phyloP scores from a whole-genome alignment of 2,113 vertebrate genomes.

The Pangasianodon hypophthalmus region DNA sequence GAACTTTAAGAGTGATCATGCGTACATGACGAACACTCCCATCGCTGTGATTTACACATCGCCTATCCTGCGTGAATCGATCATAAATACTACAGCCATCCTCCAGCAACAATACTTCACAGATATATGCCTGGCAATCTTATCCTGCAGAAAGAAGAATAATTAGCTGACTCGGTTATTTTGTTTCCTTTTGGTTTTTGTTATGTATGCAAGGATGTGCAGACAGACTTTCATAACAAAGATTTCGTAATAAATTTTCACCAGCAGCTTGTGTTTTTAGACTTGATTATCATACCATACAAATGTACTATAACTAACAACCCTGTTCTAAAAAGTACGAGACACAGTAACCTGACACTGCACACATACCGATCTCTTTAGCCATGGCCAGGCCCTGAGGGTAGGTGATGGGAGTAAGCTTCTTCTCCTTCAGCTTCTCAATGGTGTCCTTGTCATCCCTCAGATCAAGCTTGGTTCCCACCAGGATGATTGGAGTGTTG shows the following conservation, averaged over 20 bases:
- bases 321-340: background rate
- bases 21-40: no score
- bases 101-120: background rate
- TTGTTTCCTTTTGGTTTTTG: background rate
- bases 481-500: slow-evolving; percentile 95
- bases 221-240: background rate
- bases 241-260: background rate
- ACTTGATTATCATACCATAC: no score
- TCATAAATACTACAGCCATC: background rate
- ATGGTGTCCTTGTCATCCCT: slow-evolving; percentile 97
- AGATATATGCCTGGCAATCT: background rate
- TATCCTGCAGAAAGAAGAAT: background rate
- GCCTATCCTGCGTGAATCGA: background rate
- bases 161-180: background rate
- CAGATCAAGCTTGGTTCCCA: slow-evolving; percentile 94
- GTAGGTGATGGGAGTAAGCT: slow-evolving; percentile 94
- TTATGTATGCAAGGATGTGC: background rate
- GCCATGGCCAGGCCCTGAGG: slow-evolving; percentile 97
- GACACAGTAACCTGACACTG: background rate
- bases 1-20: background rate
- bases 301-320: no score
- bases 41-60: no score
- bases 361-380: slow-evolving; percentile 91
- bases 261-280: background rate
- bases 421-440: slow-evolving; percentile 97